Evolutionary conservation across 1,140 invertebrate species (phyloP).

Genomic region (Lepidurus couesii): DNA sequence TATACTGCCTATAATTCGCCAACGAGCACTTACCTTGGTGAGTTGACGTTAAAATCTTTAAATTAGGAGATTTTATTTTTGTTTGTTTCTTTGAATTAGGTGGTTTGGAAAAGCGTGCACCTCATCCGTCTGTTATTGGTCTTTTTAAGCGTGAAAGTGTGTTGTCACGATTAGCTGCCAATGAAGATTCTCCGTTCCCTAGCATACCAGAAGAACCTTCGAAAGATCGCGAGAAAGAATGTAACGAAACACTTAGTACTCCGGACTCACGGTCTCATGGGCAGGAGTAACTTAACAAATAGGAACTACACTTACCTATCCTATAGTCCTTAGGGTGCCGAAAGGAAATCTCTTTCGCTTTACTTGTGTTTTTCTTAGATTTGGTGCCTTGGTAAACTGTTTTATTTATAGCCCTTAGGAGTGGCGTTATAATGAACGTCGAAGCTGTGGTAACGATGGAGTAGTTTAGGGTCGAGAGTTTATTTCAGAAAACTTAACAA

Average conservation of each 20-base stretch:
- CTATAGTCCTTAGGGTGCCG: not conserved
- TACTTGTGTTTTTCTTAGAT: not conserved
- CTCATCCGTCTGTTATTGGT: constrained; percentile 40
- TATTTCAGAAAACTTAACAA: too few relatives aligned
- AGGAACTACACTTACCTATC: not conserved
- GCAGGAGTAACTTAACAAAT: not conserved
- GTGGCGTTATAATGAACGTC: not conserved
- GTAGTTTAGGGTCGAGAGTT: not conserved
- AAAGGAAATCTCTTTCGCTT: not conserved
- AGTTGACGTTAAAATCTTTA: constrained; percentile 35
- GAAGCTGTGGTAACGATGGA: not conserved
- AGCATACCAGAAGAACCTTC: not conserved
- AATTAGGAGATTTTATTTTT: not conserved
- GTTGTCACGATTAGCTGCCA: not conserved
- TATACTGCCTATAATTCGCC: constrained; percentile 86
- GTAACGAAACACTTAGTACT: not conserved
- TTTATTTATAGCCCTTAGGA: not conserved
- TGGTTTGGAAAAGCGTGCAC: constrained; percentile 25
- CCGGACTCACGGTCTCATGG: not conserved
- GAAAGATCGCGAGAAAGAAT: constrained; percentile 1
- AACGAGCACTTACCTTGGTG: constrained; percentile 82
- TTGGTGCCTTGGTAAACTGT: not conserved
- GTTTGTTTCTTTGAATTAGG: constrained; percentile 1
- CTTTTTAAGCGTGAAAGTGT: constrained; percentile 40
- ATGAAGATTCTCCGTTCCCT: not conserved